These are phyloP conservation scores for Augiades crinisus DNA, from an alignment of 2,888 invertebrate genomes.

Conservation along the genomic window DNA sequence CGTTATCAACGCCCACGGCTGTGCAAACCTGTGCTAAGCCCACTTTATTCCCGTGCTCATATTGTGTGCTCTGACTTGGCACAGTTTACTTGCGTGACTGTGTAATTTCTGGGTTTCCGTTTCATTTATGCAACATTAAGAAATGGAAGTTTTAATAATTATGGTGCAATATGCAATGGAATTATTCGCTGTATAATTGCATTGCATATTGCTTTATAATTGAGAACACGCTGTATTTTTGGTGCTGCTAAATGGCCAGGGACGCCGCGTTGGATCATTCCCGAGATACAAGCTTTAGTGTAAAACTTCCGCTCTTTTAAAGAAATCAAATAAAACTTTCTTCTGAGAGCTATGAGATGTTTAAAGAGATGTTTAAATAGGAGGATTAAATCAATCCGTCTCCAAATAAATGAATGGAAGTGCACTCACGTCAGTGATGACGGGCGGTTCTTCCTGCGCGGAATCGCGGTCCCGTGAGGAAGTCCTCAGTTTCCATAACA, in stretches of 20 bases:
- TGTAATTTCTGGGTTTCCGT: background rate
- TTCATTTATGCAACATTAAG: background rate
- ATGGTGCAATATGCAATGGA: background rate
- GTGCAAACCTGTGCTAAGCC: background rate
- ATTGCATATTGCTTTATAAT: too few relatives aligned
- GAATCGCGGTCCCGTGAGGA: constrained; percentile 81
- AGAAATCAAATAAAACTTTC: too few relatives aligned
- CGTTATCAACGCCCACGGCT: background rate
- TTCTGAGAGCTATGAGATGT: too few relatives aligned
- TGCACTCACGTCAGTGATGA: constrained; percentile 54
- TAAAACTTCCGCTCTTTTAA: too few relatives aligned
- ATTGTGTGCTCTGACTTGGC: background rate
- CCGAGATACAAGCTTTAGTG: too few relatives aligned
- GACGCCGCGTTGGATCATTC: too few relatives aligned
- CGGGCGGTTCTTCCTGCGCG: constrained; percentile 27
- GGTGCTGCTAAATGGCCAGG: too few relatives aligned
- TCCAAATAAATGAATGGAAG: too few relatives aligned
- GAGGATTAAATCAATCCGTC: too few relatives aligned
- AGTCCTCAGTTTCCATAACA: constrained; percentile 91
- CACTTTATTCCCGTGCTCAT: background rate
- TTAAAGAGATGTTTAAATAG: too few relatives aligned
- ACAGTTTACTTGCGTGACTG: background rate
- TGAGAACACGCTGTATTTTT: too few relatives aligned
- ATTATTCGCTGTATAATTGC: too few relatives aligned
- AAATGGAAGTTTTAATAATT: background rate